Base-by-base conservation (phyloP, 2,113 vertebrate species). In the Sinocyclocheilus grahami region DNA sequence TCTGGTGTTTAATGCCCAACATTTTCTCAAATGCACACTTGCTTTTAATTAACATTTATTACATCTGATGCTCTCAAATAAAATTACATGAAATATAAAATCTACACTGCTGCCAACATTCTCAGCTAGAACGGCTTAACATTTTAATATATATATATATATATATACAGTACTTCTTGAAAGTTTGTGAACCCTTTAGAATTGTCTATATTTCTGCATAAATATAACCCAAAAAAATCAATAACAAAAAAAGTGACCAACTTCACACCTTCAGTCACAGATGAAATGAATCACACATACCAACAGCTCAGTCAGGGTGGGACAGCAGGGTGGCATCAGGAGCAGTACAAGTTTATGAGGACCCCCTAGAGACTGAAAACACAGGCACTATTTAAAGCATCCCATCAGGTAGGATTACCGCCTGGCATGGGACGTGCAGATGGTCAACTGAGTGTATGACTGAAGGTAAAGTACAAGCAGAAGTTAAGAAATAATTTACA, bases 371-470 rank as follows among this genome's bases (percentile, higher is more conserved):
- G 0, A 42, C 42, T 46, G 39, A 42, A 42, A 42, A 48, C 39
- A 82, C n/a, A 67, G 0, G 27, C 80, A 82, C 80, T 82, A 55
- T 83, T 71, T 82, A 51, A 82, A 83, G 63, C 46, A 20, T 30
- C 63, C 24, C 2, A n/a, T 24, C 62, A 82, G 63, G 46, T 37
- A 37, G 65, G 5, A 72, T 83, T 72, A 72, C 46, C 1, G 18
- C 42, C n/a, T 53, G 46, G 46, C 46, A 71, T 53, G 65, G 14
- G n/a, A 65, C 22, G 7, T 79, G 53, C 53, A 39, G 78, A 51
- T 5, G 11, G 46, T 48, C 74, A 76, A 12, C 74, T 51, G 14
- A 80, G 77, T 5, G 30, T 60, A 12, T 60, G 24, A 46, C 71
- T 46, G 20, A 37, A 42, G 71, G 8, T 39, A 75, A 14, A 53